These are phyloP conservation scores for Drosophila parvula DNA, from an alignment of 1,140 invertebrate genomes.

Conservation along the genomic window DNA sequence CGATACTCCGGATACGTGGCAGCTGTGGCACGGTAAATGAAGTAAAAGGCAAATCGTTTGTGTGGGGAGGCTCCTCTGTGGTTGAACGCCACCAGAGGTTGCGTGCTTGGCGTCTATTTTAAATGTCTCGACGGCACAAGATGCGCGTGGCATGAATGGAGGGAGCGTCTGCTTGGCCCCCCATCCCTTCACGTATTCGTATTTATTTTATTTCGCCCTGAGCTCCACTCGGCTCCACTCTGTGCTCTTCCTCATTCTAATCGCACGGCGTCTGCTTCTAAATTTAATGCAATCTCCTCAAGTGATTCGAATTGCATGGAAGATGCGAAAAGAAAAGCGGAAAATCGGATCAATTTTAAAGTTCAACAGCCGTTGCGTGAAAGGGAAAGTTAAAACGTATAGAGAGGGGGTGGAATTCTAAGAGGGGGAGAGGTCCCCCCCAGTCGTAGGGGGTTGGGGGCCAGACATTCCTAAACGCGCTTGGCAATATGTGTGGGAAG, in stretches of 20 bases:
- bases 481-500: neutral
- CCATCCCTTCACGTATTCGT: neutral
- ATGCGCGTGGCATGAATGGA: conserved; percentile 66
- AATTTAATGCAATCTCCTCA: conserved; percentile 64
- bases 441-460: too few relatives aligned
- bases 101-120: conserved; percentile 57
- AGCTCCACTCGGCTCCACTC: neutral
- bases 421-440: neutral
- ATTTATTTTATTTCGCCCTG: neutral
- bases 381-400: conserved; percentile 13
- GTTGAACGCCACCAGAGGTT: conserved; percentile 3
- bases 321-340: conserved; percentile 18
- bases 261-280: conserved; percentile 42
- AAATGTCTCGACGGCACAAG: conserved; percentile 55
- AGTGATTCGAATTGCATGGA: conserved; percentile 38
- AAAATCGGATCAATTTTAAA: conserved; percentile 66
- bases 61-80: conserved; percentile 10
- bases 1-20: neutral
- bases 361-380: conserved; percentile 63
- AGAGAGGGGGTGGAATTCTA: neutral
- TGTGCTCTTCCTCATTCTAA: conserved; percentile 17
- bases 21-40: neutral
- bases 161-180: conserved; percentile 11
- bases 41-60: too few relatives aligned
- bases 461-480: neutral